Percentiles rank a stretch among this genome's conserved stretches.
Conservation (phyloP, 2,888 invertebrate genomes). For the Sinodicranocentrus sp. region DNA sequence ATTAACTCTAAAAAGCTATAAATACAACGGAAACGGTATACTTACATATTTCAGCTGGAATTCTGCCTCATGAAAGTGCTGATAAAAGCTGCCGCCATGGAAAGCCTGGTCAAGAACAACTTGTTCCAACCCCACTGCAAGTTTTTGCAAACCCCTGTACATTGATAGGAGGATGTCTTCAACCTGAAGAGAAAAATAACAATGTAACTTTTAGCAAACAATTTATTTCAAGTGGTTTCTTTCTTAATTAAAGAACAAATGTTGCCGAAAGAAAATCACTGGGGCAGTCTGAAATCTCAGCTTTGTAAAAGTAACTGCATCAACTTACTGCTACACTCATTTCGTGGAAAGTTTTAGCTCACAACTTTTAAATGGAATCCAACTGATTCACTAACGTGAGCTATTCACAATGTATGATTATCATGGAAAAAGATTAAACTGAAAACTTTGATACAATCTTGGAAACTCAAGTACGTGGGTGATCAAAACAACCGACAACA, state of each 20-base stretch:
- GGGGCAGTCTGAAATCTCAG: constrained; percentile 33
- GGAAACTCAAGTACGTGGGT: too few species aligned
- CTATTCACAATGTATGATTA: too few species aligned
- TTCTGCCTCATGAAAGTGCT: constrained; percentile 82
- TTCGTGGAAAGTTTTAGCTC: too few species aligned
- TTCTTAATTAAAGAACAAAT: too few species aligned
- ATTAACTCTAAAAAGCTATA: neutral
- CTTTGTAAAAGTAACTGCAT: neutral
- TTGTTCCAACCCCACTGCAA: constrained; percentile 85
- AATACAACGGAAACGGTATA: neutral
- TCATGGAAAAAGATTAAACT: too few species aligned
- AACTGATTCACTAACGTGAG: too few species aligned
- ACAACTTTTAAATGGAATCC: too few species aligned
- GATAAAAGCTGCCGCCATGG: constrained; percentile 79
- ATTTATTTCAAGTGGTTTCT: too few species aligned
- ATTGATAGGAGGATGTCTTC: constrained; percentile 81
- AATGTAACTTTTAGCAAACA: neutral
- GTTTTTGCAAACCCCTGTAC: constrained; percentile 85
- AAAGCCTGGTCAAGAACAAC: constrained; percentile 83
- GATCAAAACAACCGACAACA: too few species aligned
- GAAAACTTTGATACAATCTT: too few species aligned
- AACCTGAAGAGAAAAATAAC: constrained; percentile 79
- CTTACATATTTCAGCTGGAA: constrained; percentile 82
- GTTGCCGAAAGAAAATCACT: neutral
- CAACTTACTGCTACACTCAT: too few species aligned